Evolutionary conservation across 1,140 invertebrate species (phyloP).

Genomic region (Coptotermes formosanus): DNA sequence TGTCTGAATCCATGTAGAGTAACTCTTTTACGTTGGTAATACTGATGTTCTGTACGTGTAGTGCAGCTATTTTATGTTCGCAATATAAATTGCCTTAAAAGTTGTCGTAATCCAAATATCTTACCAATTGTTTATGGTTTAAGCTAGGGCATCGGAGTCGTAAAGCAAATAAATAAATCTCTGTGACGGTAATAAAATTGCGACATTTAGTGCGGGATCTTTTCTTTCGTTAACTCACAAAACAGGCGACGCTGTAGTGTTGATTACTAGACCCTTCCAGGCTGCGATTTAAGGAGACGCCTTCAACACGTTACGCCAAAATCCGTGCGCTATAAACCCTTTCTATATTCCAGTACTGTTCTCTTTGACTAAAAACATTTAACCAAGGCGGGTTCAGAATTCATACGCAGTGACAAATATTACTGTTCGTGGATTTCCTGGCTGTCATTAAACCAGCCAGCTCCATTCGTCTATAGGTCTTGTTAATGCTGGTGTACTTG

Average conservation of each 20-base stretch:
- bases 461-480: no score
- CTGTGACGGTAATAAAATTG: not conserved
- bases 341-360: no score
- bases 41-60: not conserved
- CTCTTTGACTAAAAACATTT: no score
- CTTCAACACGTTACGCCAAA: no score
- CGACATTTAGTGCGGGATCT: not conserved
- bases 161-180: slow-evolving; percentile 18
- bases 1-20: not conserved
- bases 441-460: no score
- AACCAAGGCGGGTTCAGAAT: no score
- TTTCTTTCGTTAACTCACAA: not conserved
- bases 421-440: no score
- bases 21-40: not conserved
- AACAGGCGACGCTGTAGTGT: not conserved
- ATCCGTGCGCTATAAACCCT: not conserved
- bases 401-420: no score
- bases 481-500: no score
- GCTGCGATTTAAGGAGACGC: not conserved
- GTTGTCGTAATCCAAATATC: not conserved
- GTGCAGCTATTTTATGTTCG: not conserved
- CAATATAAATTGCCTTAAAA: not conserved
- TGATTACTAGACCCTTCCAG: not conserved
- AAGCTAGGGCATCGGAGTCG: not conserved
- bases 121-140: slow-evolving; percentile 17